Percentiles rank a stretch among this genome's conserved stretches.
Evolutionary conservation across 2,113 vertebrate genomes (phyloP).

Genomic region (Hippocampus abdominalis): DNA sequence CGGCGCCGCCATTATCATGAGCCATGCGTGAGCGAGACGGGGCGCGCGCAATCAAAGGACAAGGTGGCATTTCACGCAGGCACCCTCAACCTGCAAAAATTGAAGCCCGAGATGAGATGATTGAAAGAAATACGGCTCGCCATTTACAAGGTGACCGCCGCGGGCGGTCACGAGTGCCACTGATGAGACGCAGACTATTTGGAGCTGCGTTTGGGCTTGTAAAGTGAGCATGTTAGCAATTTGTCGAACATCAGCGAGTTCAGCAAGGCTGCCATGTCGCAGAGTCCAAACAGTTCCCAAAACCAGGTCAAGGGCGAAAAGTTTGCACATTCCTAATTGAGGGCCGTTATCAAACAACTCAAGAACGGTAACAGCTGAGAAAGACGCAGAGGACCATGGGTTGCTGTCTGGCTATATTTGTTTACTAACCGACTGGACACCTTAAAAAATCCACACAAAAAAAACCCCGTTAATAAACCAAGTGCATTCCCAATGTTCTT

Average conservation of each 20-base stretch:
- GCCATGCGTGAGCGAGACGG: conserved; percentile 59
- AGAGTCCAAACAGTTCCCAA: conserved; percentile 23
- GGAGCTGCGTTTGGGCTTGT: too few relatives aligned
- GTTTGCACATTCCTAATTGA: conserved; percentile 45
- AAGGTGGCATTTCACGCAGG: conserved; percentile 30
- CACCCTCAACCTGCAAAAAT: conserved; percentile 13
- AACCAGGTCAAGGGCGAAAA: conserved; percentile 46
- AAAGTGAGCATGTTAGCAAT: conserved; percentile 17
- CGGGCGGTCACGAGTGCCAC: conserved; percentile 57
- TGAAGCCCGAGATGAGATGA: conserved; percentile 60
- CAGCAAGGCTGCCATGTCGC: too few relatives aligned
- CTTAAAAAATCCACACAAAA: neutral
- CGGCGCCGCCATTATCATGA: too few relatives aligned
- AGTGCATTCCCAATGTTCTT: neutral
- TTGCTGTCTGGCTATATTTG: conserved; percentile 6
- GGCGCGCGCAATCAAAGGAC: conserved; percentile 40
- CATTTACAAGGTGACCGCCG: conserved; percentile 56
- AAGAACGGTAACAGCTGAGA: too few relatives aligned
- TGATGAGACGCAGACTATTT: conserved; percentile 59
- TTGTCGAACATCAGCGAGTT: too few relatives aligned
- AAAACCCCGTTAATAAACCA: too few relatives aligned
- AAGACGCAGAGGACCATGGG: too few relatives aligned
- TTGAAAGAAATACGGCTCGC: conserved; percentile 59
- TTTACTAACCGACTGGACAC: neutral
- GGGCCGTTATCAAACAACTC: conserved; percentile 42